Conservation (phyloP, 1,140 invertebrate genomes). For the Drosophila quadrilineata region DNA sequence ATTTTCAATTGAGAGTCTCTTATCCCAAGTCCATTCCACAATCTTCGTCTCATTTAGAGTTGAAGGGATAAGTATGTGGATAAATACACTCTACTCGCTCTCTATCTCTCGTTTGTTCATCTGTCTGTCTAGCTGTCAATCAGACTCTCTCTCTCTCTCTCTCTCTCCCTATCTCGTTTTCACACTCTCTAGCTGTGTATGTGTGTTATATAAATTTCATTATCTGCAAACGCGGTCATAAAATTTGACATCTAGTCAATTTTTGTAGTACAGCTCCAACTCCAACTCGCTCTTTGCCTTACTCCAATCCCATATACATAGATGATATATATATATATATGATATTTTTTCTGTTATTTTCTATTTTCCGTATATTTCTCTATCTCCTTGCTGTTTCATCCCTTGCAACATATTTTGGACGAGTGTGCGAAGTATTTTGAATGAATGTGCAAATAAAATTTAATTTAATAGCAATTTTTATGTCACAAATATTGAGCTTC, state of each 20-base stretch:
- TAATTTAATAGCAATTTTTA: slow-evolving; percentile 71
- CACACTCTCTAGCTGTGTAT: too few species aligned
- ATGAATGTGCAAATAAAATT: slow-evolving; percentile 78
- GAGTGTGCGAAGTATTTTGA: slow-evolving; percentile 54
- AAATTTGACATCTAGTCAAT: slow-evolving; percentile 64
- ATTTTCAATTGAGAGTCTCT: slow-evolving; percentile 2
- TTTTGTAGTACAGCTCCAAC: slow-evolving; percentile 39
- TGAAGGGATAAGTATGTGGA: too few species aligned
- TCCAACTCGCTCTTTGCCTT: neutral
- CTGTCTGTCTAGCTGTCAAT: neutral
- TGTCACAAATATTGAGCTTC: slow-evolving; percentile 70
- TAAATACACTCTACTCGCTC: neutral
- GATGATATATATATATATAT: neutral
- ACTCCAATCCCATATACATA: neutral
- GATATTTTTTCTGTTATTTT: neutral
- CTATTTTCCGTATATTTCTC: neutral
- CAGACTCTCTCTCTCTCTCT: neutral
- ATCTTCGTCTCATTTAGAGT: slow-evolving; percentile 17
- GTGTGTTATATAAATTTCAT: slow-evolving; percentile 74
- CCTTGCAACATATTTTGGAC: slow-evolving; percentile 13
- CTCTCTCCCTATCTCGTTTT: neutral
- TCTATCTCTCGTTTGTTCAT: slow-evolving; percentile 8
- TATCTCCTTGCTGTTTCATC: neutral
- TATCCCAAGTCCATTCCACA: neutral
- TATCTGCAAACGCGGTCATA: slow-evolving; percentile 73